Conservation (phyloP, 1,140 invertebrate species). For the Drosophila lacteicornis region DNA sequence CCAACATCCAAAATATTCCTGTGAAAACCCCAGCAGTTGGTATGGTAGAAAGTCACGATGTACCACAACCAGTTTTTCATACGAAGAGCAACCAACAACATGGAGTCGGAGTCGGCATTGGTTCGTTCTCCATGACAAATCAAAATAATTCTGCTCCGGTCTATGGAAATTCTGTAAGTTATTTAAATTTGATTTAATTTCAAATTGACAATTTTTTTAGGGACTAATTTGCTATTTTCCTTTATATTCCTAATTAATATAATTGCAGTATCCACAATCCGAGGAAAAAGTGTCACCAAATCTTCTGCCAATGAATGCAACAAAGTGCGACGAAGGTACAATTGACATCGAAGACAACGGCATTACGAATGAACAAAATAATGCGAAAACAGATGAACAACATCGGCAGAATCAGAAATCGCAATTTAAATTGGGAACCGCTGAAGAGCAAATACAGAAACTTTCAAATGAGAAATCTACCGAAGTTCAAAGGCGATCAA, state of each 20-base stretch:
- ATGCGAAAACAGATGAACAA: conserved; percentile 3
- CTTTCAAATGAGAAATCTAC: conserved; percentile 22
- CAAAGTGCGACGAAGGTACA: conserved; percentile 7
- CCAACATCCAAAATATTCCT: conserved; percentile 55
- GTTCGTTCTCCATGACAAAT: conserved; percentile 37
- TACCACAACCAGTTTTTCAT: conserved; percentile 30
- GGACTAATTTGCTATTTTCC: neutral
- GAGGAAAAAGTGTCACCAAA: conserved; percentile 42
- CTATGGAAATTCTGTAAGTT: conserved; percentile 55
- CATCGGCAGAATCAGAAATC: conserved; percentile 14
- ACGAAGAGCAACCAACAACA: conserved; percentile 35
- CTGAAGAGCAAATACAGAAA: conserved; percentile 18
- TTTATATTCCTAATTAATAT: neutral
- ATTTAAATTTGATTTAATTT: too few relatives aligned
- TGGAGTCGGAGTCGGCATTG: neutral
- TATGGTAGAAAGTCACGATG: conserved; percentile 28
- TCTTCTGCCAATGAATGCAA: conserved; percentile 29
- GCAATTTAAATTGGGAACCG: conserved; percentile 6
- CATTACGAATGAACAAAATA: conserved; percentile 21
- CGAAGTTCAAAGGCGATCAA: conserved; percentile 39
- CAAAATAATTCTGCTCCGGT: conserved; percentile 73
- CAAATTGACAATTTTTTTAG: too few relatives aligned
- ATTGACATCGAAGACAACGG: conserved; percentile 1
- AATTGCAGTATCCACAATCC: conserved; percentile 46
- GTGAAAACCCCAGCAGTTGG: conserved; percentile 45